Evolutionary conservation across 2,888 invertebrate species (phyloP).

Genomic region (Leptothorax acervorum): DNA sequence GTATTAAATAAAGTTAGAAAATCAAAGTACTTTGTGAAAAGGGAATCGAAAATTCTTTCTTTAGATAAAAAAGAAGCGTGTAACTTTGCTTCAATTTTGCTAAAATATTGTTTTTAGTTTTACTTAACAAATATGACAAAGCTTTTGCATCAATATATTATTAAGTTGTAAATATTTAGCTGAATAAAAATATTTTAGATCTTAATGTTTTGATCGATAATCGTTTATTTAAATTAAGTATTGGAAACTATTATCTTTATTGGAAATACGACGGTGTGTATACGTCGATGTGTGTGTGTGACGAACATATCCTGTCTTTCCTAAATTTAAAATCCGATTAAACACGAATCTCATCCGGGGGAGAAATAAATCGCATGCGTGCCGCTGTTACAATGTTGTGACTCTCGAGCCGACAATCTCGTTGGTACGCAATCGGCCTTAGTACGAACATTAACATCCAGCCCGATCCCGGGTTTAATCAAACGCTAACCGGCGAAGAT

Average conservation of each 20-base stretch:
- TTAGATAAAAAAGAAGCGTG: background rate
- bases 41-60: background rate
- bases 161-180: background rate
- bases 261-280: background rate
- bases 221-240: background rate
- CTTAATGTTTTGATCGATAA: background rate
- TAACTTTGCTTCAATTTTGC: background rate
- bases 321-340: constrained; percentile 30
- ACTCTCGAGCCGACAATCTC: constrained; percentile 78
- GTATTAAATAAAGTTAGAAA: background rate
- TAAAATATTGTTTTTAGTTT: background rate
- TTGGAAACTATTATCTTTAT: background rate
- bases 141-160: background rate
- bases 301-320: background rate
- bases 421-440: constrained; percentile 79
- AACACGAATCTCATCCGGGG: constrained; percentile 38
- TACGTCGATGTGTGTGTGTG: background rate
- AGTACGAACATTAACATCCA: constrained; percentile 81
- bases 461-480: constrained; percentile 85
- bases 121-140: background rate
- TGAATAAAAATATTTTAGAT: background rate
- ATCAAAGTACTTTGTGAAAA: background rate
- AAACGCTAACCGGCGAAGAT: constrained; percentile 85
- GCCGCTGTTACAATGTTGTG: constrained; percentile 71
- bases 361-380: constrained; percentile 43